Evolutionary conservation across 2,113 vertebrate genomes (phyloP), one percentile per base, ranked within the genome.

Genomic region (Hyla sarda): DNA sequence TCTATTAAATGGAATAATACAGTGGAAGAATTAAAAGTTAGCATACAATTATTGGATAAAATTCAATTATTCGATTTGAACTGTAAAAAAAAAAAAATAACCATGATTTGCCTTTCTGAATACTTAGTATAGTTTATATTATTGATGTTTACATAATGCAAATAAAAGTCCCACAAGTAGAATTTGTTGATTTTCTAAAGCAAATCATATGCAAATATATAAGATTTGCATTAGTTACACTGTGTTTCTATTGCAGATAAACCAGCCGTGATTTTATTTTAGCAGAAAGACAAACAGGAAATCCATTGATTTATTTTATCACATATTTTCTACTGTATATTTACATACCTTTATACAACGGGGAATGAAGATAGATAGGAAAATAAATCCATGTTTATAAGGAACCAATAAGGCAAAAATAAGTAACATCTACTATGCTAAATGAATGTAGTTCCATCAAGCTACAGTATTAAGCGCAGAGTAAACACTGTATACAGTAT

Each of bases 201-300:
- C 25, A 54, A 56, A 78, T 56, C 3, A 78, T 32, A 34, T 56
- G 75, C 28, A 78, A 56, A 78, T 77, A n/a, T n/a, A n/a, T n/a
- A n/a, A n/a, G n/a, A n/a, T n/a, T 41, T 17, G 17, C 75, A 56
- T 16, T n/a, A 25, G 41, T 45, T 21, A 73, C n/a, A 14, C 8
- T 37, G 41, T 23, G 17, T 67, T 17, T 6, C 12, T 32, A 67
- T 6, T 30, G 34, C 17, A 41, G 21, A 72, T 23, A 72, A 34
- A 41, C 69, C 3, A 41, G 9, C 11, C 0, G 41, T 72, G 17
- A 9, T 21, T 72, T 72, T 72, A 72, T 71, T 17, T 34, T 72
- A 72, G 19, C 23, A 23, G 7, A 1, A 37, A 41, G 34, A 72
- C 41, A 72, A 16, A 21, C 5, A 34, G 7, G 62, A 67, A 67